phyloP scores from a whole-genome alignment of 2,113 vertebrate species.

The Leptobrachium leishanense region DNA sequence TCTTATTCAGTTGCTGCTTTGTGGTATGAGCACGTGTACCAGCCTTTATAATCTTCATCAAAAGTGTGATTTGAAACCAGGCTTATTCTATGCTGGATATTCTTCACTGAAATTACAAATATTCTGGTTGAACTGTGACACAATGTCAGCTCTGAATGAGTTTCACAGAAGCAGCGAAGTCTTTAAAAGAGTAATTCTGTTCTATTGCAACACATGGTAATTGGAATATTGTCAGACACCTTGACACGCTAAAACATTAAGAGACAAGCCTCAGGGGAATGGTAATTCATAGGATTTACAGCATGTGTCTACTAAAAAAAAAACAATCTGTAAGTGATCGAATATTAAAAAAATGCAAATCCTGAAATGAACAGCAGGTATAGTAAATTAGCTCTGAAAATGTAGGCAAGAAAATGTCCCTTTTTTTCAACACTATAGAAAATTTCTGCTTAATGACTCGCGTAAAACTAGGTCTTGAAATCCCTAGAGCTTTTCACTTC shows the following conservation, averaged over 20 bases:
- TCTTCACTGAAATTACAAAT: conserved; percentile 19
- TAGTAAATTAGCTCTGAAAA: conserved; percentile 43
- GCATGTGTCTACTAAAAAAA: conserved; percentile 14
- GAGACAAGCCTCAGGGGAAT: conserved; percentile 28
- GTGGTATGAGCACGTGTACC: too few relatives aligned
- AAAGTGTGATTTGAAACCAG: too few relatives aligned
- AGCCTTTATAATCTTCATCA: too few relatives aligned
- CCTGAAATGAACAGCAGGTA: conserved; percentile 44
- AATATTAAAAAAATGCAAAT: conserved; percentile 15
- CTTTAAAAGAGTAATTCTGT: conserved; percentile 16
- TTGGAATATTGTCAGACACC: conserved; percentile 39
- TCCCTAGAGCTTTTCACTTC: conserved; percentile 19
- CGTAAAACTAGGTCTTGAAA: conserved; percentile 24
- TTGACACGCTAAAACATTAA: conserved; percentile 41
- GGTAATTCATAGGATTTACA: conserved; percentile 37
- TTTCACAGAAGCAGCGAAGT: conserved; percentile 6
- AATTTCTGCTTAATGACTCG: conserved; percentile 36
- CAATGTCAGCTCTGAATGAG: conserved; percentile 23
- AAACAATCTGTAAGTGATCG: conserved; percentile 37
- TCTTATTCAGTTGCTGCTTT: too few relatives aligned
- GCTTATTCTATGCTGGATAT: not conserved
- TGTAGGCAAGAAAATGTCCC: conserved; percentile 8
- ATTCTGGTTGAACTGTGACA: conserved; percentile 40
- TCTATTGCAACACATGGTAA: conserved; percentile 41
- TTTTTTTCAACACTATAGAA: conserved; percentile 3